phyloP scores from a whole-genome alignment of 2,113 vertebrate species.

The Rhea pennata region DNA sequence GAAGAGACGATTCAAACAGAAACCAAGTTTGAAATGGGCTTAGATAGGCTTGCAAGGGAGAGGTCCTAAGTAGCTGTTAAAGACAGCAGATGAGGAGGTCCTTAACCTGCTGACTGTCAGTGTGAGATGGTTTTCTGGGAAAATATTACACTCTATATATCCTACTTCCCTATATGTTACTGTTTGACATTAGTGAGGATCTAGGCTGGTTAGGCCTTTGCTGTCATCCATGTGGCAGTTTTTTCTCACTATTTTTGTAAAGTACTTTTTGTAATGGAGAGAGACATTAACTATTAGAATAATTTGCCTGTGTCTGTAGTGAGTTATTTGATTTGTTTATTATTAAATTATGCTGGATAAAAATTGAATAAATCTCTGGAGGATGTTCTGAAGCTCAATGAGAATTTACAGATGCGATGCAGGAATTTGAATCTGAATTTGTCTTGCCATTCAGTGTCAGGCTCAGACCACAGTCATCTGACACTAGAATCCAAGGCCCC shows the following conservation, averaged over 20 bases:
- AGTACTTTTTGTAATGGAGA: neutral
- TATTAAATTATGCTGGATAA: neutral
- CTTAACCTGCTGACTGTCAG: neutral
- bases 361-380: neutral
- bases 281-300: neutral
- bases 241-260: neutral
- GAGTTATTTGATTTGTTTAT: neutral
- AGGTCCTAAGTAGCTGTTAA: neutral
- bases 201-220: neutral
- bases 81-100: neutral
- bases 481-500: neutral
- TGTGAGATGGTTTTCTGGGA: neutral
- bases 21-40: neutral
- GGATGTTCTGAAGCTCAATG: neutral
- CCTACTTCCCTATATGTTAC: neutral
- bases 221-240: neutral
- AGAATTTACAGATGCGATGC: neutral
- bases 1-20: neutral
- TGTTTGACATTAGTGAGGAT: neutral
- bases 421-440: neutral
- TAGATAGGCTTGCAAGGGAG: neutral
- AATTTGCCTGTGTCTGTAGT: neutral
- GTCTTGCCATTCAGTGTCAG: neutral
- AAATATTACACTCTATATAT: neutral
- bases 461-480: neutral